These are phyloP conservation scores for Melangyna quadrimaculata DNA, from an alignment of 2,888 invertebrate species.

Conservation along the genomic window DNA sequence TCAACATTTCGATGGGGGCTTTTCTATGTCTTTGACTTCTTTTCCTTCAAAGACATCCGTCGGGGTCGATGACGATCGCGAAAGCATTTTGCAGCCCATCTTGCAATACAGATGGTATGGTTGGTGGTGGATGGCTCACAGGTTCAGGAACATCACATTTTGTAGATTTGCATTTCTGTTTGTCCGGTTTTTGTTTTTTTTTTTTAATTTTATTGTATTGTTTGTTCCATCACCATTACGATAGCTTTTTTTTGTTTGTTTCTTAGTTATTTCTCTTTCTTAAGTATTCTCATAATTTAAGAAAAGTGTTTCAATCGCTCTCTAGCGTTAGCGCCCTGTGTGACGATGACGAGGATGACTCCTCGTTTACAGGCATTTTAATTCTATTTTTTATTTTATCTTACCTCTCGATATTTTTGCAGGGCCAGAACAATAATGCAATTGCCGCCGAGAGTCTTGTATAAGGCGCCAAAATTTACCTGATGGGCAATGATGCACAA, in stretches of 20 bases:
- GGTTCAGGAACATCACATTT: conserved; percentile 51
- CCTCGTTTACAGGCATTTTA: conserved; percentile 17
- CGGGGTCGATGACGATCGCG: conserved; percentile 29
- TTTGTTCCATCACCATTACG: background rate
- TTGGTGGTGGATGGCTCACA: background rate
- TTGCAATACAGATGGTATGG: conserved; percentile 26
- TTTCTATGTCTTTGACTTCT: conserved; percentile 14
- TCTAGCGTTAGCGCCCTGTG: conserved; percentile 41
- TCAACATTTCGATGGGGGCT: background rate
- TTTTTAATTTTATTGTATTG: background rate
- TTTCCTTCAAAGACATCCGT: conserved; percentile 5
- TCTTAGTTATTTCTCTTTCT: conserved; percentile 21
- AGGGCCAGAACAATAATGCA: background rate
- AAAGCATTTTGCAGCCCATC: conserved; percentile 28
- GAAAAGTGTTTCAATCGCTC: conserved; percentile 62
- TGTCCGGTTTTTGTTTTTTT: conserved; percentile 33
- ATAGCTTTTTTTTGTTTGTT: background rate
- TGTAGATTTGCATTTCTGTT: conserved; percentile 61
- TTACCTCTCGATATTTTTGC: background rate
- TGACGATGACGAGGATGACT: conserved; percentile 37
- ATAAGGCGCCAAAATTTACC: background rate
- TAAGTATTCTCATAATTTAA: conserved; percentile 68
- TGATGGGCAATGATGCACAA: too few relatives aligned
- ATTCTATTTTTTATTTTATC: background rate
- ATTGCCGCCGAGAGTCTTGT: too few relatives aligned